phyloP scores from a whole-genome alignment of 35 echinoderm and acorn worm species.

The Stichopus chloronotus region DNA sequence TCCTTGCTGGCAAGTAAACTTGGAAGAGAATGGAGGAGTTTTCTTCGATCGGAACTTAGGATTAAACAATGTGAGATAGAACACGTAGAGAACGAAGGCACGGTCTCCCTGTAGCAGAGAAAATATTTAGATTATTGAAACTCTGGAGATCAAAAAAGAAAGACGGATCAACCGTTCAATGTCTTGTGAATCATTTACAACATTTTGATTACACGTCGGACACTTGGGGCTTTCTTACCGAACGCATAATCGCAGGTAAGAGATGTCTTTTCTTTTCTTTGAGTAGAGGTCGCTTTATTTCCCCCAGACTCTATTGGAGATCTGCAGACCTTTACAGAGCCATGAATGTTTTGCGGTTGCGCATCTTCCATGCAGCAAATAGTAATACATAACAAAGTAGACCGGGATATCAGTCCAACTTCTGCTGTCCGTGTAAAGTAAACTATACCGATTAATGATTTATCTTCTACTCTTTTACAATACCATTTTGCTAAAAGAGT shows the following conservation, averaged over 20 bases:
- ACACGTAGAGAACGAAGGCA: background rate
- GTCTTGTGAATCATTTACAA: constrained; percentile 4
- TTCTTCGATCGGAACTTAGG: background rate
- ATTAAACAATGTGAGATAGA: background rate
- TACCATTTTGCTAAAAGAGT: no score
- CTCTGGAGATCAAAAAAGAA: background rate
- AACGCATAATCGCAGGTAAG: background rate
- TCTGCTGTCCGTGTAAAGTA: no score
- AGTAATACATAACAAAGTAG: no score
- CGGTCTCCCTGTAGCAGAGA: background rate
- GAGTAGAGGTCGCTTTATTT: no score
- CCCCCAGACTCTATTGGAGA: no score
- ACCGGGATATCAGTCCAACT: no score
- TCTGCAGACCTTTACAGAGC: no score
- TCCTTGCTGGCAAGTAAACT: background rate
- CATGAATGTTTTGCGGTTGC: no score
- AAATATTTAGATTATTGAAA: constrained; percentile 7
- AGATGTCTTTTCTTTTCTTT: no score
- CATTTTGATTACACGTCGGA: background rate
- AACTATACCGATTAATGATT: no score
- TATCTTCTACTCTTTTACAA: no score
- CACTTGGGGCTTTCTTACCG: background rate
- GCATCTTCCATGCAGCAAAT: no score
- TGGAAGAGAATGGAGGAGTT: constrained; percentile 19
- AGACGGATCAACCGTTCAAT: background rate